Evolutionary conservation across 2,797 vertebrate genomes (phyloP).

Genomic region (Poeciliopsis paucimaculata): DNA sequence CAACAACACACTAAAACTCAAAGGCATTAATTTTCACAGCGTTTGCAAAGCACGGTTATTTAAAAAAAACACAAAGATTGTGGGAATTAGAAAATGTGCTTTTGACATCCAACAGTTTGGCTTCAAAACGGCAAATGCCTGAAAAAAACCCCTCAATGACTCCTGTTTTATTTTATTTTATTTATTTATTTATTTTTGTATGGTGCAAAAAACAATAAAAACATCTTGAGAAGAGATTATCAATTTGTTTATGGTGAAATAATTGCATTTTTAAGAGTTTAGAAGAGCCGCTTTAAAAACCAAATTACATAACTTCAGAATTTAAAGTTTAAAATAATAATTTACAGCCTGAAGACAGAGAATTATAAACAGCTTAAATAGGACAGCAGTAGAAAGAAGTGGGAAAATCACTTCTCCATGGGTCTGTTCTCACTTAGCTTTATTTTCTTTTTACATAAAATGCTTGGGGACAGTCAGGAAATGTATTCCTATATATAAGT

Average conservation of each 20-base stretch:
- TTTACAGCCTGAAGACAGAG: not conserved
- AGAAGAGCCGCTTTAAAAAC: not conserved
- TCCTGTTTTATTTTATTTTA: no score
- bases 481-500: slow-evolving; percentile 23
- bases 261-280: not conserved
- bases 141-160: not conserved
- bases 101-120: not conserved
- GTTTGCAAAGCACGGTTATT: not conserved
- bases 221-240: not conserved
- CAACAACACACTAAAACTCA: not conserved
- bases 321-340: not conserved
- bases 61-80: not conserved
- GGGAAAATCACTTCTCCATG: not conserved
- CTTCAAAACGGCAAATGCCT: not conserved
- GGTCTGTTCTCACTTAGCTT: slow-evolving; percentile 1
- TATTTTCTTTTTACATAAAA: slow-evolving; percentile 16
- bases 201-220: no score
- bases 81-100: not conserved
- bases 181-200: no score
- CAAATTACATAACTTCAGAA: not conserved
- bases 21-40: not conserved
- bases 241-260: not conserved
- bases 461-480: slow-evolving; percentile 29
- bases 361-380: not conserved
- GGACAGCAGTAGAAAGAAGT: not conserved